Evolutionary conservation across 1,140 invertebrate genomes (phyloP), one percentile per base, ranked within the genome.

Genomic region (Globodera rostochiensis): DNA sequence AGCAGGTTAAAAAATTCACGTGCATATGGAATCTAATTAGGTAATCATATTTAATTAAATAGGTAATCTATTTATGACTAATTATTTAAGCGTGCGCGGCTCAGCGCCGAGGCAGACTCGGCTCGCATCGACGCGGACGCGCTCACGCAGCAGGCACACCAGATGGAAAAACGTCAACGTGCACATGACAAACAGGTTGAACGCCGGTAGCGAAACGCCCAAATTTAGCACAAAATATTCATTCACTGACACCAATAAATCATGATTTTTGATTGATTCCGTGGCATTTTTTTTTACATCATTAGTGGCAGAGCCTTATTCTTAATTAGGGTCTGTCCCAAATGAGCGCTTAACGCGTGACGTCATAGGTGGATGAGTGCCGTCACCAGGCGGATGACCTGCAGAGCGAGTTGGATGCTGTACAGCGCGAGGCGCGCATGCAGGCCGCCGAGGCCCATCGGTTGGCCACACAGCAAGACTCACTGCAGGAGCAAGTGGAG

Each of bases 161-260:
- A 95, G 80, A 94, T 98, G 85, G 98, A 99, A 92, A 99, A 99
- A 95, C 98, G 98, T 92, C 96, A 98, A 92, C 97, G 98, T 92
- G 95, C 95, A 86, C 98, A 99, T 92, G 98, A 99, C 93, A 98
- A 98, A 92, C 53, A 96, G 82, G 64, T 79, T n/a, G 9, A 13
- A 6, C 11, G 50, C 50, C 47, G 5, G 6, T 47, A 46, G 57
- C 4, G 7, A 15, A 57, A 50, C 3, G 11, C 4, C 15, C 76
- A 13, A 6, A 75, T 4, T 4, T 50, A 6, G 11, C 6, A n/a
- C 47, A 46, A 74, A n/a, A n/a, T n/a, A n/a, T n/a, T n/a, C n/a
- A 36, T 36, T 36, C 25, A 36, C 25, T 36, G 25, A 36, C 25
- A 36, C 2, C 2, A 36, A 36, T 36, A 36, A 36, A 36, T 36